Base-by-base conservation (phyloP, 2,113 vertebrate genomes). In the Opisthocomus hoazin region DNA sequence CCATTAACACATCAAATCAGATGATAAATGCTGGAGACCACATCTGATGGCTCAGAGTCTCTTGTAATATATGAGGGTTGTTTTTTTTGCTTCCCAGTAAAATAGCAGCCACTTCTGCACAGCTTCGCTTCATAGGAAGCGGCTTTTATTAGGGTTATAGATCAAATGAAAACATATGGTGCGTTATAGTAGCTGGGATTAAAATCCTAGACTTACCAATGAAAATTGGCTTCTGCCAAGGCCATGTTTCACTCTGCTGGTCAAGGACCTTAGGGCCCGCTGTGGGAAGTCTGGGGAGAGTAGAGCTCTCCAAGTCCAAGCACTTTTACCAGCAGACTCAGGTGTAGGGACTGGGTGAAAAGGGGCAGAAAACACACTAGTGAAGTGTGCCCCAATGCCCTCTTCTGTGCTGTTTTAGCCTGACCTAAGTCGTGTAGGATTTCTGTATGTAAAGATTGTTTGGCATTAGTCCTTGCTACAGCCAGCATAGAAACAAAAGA, bases 1-100 rank as follows among this genome's bases (percentile, higher is more conserved):
- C 84, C 89, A 79, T 87, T 94, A 96, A 82, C 69, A 75, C 53
- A 94, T 48, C 69, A 78, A 60, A 93, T 84, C 74, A 79, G 77
- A 82, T 79, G 64, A 91, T 89, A 95, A 94, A 87, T 64, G 69
- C 77, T 64, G 84, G 80, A 89, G 46, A 90, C 37, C 65, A 78
- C 69, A 87, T 66, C 69, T 71, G 77, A 78, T 82, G 80, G 87
- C 77, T 71, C 54, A 63, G 73, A 63, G 15, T n/a, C 37, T 77
- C 73, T 88, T 41, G 5, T 53, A 48, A 56, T 82, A 39, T 19
- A 16, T 57, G 27, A 73, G 24, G 5, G 11, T 51, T 81, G 43
- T 8, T 18, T 43, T 50, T 79, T 73, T 45, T 30, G 16, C 20
- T 87, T 84, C 39, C 36, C 34, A 51, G 57, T 39, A 63, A 74